These are phyloP conservation scores for Malacoraja senta DNA, from an alignment of 2,797 vertebrate species.

Conservation along the genomic window DNA sequence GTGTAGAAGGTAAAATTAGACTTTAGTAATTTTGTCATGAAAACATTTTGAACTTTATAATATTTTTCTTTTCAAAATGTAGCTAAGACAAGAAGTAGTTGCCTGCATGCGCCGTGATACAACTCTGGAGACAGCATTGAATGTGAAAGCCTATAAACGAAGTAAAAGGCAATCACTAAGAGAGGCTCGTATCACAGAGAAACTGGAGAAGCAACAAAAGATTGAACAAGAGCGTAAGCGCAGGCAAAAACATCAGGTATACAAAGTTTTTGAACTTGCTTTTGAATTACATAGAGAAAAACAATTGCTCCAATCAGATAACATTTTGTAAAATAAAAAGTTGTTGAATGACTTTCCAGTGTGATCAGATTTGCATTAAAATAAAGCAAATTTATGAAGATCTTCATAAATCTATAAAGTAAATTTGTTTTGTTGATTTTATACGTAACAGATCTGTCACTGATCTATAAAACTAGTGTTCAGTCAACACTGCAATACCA, in stretches of 20 bases:
- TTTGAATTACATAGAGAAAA: background rate
- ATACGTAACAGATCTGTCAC: background rate
- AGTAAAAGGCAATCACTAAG: conserved; percentile 91
- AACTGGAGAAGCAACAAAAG: conserved; percentile 97
- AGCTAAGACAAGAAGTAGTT: conserved; percentile 93
- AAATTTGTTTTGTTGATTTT: background rate
- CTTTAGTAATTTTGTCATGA: too few relatives aligned
- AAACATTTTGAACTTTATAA: too few relatives aligned
- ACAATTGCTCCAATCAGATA: background rate
- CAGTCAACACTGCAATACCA: background rate
- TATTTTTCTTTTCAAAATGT: conserved; percentile 21
- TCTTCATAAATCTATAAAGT: too few relatives aligned
- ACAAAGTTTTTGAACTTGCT: too few relatives aligned
- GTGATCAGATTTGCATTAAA: background rate
- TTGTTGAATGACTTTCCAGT: background rate
- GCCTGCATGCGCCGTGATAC: conserved; percentile 94
- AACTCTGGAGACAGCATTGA: conserved; percentile 87
- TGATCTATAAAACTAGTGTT: background rate
- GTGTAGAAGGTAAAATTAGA: background rate
- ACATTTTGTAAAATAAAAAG: background rate
- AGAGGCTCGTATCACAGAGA: conserved; percentile 95
- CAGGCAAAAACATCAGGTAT: conserved; percentile 92
- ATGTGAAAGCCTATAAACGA: conserved; percentile 93
- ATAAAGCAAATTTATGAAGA: background rate
- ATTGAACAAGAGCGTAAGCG: conserved; percentile 95